A percentile compares a stretch with the other conserved stretches of the same genome.
phyloP scores from a whole-genome alignment of 2,797 vertebrate genomes.

The Cichlasoma orientale region DNA sequence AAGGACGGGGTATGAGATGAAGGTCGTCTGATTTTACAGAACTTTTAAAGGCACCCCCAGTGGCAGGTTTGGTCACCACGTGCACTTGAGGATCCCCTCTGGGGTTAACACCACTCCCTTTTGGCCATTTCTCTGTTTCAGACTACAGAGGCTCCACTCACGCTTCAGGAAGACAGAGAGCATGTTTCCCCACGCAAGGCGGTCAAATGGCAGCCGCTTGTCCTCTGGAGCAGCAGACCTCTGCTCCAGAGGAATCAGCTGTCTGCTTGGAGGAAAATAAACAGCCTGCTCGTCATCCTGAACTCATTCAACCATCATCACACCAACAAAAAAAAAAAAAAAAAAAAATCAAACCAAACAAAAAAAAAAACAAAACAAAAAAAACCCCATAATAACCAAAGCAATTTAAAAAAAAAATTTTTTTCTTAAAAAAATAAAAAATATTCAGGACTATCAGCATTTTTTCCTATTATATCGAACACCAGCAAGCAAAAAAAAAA shows the following conservation, averaged over 20 bases:
- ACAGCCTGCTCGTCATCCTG: constrained; percentile 71
- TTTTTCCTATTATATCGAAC: constrained; percentile 89
- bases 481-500: constrained; percentile 91
- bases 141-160: constrained; percentile 62
- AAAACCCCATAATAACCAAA: constrained; percentile 67
- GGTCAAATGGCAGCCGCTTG: constrained; percentile 56
- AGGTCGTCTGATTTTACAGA: not conserved
- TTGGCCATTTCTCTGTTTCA: constrained; percentile 63
- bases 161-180: constrained; percentile 64
- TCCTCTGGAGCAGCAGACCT: constrained; percentile 26
- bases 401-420: constrained; percentile 83
- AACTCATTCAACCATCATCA: constrained; percentile 67
- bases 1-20: not conserved
- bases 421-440: constrained; percentile 98
- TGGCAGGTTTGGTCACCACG: constrained; percentile 20
- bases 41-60: not conserved
- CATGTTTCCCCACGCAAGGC: constrained; percentile 41
- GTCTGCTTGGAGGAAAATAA: too few relatives aligned
- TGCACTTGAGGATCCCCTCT: constrained; percentile 51
- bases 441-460: constrained; percentile 96
- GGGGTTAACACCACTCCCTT: constrained; percentile 67
- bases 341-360: constrained; percentile 75
- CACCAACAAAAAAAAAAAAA: constrained; percentile 62
- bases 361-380: constrained; percentile 93
- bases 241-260: not conserved